Base-by-base conservation (phyloP, 1,140 invertebrate species). In the Brachionus koreanus region DNA sequence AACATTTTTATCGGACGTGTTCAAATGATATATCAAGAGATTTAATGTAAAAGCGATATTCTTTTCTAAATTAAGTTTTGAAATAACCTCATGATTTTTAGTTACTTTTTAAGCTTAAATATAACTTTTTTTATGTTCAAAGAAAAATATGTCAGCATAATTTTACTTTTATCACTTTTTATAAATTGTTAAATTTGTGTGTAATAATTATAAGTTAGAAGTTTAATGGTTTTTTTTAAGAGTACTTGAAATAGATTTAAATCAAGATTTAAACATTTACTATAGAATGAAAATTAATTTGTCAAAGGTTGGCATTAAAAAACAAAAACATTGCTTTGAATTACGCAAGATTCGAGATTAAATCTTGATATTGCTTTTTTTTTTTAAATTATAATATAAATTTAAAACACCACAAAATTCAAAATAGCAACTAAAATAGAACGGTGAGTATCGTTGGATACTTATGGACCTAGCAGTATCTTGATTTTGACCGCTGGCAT, bases 161-260 rank as follows among this genome's bases (percentile, higher is more conserved):
- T 57, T 57, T 57, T 57, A 57, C 49, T 57, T 57, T 57, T 57
- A 57, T 57, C 49, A 57, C 49, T 23, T 57, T 57, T 57, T 57
- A 57, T 23, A 57, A 57, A 19, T 57, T 57, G 49, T 19, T 19
- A 57, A 19, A 57, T 25, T 42, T 42, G 7, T 42, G 39, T 42
- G 39, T 42, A 16, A 19, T 57, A 57, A 57, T 57, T 57, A 57
- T 57, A 7, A 57, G 49, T 23, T 57, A 25, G 19, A 16, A 19
- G 16, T 57, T 57, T 57, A 57, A 57, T 57, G 9, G 49, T 2
- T n/a, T 57, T 57, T n/a, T 57, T 57, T 57, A 57, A 57, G 49
- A 57, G 49, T 16, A 57, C 49, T 57, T 57, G 49, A 57, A 57
- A 7, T 19, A 19, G 19, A 19, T 25, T 57, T 57, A 57, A 57